Evolutionary conservation across 2,797 vertebrate species (phyloP), one percentile per base, ranked within the genome.

Genomic region (Gobio occitaniae): DNA sequence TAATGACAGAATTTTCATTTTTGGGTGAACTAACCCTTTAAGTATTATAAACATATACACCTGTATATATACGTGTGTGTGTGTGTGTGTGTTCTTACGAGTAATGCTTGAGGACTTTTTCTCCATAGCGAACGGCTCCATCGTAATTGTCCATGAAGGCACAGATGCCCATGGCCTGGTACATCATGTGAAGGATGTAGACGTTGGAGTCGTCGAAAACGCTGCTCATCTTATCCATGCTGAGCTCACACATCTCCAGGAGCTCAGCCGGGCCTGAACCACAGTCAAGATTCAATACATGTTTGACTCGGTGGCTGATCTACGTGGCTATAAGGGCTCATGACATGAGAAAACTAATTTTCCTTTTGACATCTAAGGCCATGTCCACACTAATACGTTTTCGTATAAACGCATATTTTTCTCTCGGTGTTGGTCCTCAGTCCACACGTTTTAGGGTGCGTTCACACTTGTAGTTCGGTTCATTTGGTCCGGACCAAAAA

Each of bases 101-200:
- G 96, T 97, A 99, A 0, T 95, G 96, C 89, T 94, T 96, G 87
- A 98, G 93, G 90, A 99, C 95, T 89, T 97, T 99, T 93, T 97
- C 96, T 0, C 98, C 98, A 0, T 98, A 98, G 52, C 91, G 89
- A 86, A 99, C 91, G 0, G 98, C 98, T 65, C 95, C 95, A 0
- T 97, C 95, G n/a, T 90, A 69, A 63, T 95, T 92, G 17, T 91
- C 78, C 91, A 95, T 92, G 12, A 96, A 97, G 19, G 99, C 90
- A 88, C 97, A 99, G 76, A 99, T 95, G 0, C 98, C 98, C 98
- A 99, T 99, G 87, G 97, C 97, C 91, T 99, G 98, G 94, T 99
- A 99, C 96, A 96, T 97, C 97, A 99, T 97, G 90, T 99, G 98
- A 50, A 99, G 92, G 96, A 99, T 95, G 93, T 98, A 99, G 65